These are phyloP conservation scores for Eidolon dupreanum DNA, from an alignment of 2,797 vertebrate genomes.

Conservation along the genomic window DNA sequence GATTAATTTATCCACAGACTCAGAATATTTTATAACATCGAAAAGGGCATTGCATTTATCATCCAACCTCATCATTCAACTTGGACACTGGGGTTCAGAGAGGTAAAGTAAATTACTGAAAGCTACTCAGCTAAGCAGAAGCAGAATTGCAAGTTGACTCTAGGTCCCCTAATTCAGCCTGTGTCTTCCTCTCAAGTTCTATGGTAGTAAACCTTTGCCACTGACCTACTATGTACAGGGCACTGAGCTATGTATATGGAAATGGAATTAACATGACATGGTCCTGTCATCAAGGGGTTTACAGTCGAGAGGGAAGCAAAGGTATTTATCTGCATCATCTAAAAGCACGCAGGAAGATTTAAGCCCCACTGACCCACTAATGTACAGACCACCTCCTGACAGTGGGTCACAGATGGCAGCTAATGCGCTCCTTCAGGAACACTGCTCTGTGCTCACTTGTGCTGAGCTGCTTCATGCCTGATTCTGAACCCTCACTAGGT, in stretches of 20 bases:
- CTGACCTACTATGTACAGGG: neutral
- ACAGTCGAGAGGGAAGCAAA: neutral
- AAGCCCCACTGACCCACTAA: neutral
- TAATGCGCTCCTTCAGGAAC: neutral
- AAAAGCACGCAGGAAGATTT: neutral
- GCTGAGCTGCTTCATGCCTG: neutral
- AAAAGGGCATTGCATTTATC: neutral
- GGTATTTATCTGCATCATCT: neutral
- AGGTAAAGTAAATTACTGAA: neutral
- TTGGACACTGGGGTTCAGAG: neutral
- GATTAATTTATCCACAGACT: neutral
- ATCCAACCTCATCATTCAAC: neutral
- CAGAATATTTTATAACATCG: neutral
- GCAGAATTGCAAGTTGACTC: neutral
- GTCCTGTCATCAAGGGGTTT: neutral
- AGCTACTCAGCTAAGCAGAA: neutral
- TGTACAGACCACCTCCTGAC: neutral
- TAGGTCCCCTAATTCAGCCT: neutral
- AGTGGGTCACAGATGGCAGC: accelerated
- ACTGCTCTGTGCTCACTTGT: neutral
- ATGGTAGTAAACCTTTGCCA: neutral
- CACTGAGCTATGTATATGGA: neutral
- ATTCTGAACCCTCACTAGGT: neutral
- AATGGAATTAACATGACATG: neutral
- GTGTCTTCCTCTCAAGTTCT: neutral